phyloP scores from a whole-genome alignment of 2,888 invertebrate genomes.

The Tetrapedia diversipes region DNA sequence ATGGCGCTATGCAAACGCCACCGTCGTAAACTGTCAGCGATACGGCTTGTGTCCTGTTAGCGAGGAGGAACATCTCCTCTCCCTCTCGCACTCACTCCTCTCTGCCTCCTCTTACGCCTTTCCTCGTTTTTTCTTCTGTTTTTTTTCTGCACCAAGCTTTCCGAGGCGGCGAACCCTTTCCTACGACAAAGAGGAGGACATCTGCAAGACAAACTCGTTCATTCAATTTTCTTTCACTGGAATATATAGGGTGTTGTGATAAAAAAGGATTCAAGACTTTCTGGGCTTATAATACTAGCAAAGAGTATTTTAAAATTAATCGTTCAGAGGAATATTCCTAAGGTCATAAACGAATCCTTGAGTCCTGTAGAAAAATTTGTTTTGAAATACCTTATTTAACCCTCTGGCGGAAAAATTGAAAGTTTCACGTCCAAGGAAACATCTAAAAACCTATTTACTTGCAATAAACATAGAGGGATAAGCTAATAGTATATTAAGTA shows the following conservation, averaged over 20 bases:
- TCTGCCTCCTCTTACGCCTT: constrained; percentile 13
- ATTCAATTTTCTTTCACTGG: neutral
- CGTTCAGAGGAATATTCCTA: no score
- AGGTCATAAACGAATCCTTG: no score
- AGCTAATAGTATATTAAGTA: no score
- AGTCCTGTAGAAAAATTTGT: no score
- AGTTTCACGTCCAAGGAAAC: no score
- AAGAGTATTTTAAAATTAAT: no score
- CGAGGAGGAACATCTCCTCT: constrained; percentile 50
- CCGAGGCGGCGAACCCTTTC: constrained; percentile 53
- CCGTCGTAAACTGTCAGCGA: constrained; percentile 76
- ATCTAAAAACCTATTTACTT: no score
- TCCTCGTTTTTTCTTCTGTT: constrained; percentile 29
- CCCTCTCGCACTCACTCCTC: constrained; percentile 28
- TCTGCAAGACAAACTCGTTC: constrained; percentile 56
- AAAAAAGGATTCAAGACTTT: no score
- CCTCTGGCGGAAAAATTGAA: no score
- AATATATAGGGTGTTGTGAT: neutral
- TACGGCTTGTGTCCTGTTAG: constrained; percentile 66
- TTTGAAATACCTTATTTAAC: no score
- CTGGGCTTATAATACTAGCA: no score
- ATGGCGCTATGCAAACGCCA: constrained; percentile 77
- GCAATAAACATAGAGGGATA: no score
- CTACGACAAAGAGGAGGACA: constrained; percentile 42
- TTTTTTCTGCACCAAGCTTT: constrained; percentile 22